Percentiles rank a stretch among this genome's conserved stretches.
Evolutionary conservation across 53 echinoderm and acorn worm genomes (phyloP).

Genomic region (Actinopyga echinites): DNA sequence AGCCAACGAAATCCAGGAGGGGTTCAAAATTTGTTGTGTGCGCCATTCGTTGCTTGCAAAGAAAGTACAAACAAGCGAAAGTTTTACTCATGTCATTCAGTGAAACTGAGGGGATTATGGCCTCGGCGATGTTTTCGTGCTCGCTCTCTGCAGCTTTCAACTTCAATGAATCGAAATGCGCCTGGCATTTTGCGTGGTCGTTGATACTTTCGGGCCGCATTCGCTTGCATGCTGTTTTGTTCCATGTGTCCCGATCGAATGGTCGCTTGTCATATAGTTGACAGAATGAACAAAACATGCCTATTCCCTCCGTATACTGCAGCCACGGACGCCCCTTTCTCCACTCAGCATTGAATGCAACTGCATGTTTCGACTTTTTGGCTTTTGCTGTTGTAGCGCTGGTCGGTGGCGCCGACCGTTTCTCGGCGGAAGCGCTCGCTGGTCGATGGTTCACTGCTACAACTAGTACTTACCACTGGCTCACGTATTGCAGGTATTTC

Average conservation of each 20-base stretch:
- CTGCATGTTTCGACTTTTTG: not conserved
- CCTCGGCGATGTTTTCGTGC: conserved; percentile 1
- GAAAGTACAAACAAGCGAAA: conserved; percentile 40
- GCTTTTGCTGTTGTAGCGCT: not conserved
- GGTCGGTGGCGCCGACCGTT: not conserved
- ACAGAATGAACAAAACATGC: conserved; percentile 31
- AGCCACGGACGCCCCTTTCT: not conserved
- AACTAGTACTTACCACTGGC: no score
- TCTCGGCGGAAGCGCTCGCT: conserved; percentile 1
- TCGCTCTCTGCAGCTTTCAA: not conserved
- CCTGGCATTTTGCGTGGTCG: not conserved
- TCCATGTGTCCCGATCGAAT: conserved; percentile 11
- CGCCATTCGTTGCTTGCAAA: conserved; percentile 41
- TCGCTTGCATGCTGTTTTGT: conserved; percentile 30
- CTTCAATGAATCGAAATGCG: conserved; percentile 7
- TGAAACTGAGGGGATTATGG: conserved; percentile 15
- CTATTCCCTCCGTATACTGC: conserved; percentile 4
- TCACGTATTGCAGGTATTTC: no score
- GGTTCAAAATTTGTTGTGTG: conserved; percentile 44
- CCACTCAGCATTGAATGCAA: not conserved
- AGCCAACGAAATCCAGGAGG: conserved; percentile 23
- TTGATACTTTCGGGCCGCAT: conserved; percentile 28
- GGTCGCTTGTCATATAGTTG: conserved; percentile 14
- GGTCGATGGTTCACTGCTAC: no score
- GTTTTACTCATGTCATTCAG: conserved; percentile 32